Evolutionary conservation across 2,113 vertebrate genomes (phyloP), one percentile per base, ranked within the genome.

Genomic region (Heterochromis multidens): DNA sequence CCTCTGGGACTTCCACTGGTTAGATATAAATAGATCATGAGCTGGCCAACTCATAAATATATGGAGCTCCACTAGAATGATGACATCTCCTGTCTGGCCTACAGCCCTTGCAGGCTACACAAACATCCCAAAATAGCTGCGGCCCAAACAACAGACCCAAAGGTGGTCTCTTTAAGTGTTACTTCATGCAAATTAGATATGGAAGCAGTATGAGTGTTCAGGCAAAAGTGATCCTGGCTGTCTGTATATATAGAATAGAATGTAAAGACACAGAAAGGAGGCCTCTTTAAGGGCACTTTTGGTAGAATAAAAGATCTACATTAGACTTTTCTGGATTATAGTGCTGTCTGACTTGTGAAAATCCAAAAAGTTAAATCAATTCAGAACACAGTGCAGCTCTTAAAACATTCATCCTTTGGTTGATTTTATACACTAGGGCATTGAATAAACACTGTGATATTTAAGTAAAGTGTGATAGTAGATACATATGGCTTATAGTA

Each of bases 11-110:
- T 85, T 92, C 91, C 81, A 80, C 83, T 92, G 87, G 87, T 91
- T 87, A 17, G 89, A 89, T 95, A 95, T 95, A 93, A 95, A 95
- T 95, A 95, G 94, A 94, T 92, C 84, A 89, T 89, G 86, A 93
- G 92, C 90, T 80, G 90, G 90, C 91, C 86, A 84, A 79, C 94
- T 93, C 93, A 94, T 94, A 94, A 95, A 95, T 93, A 93, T 93
- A 85, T 83, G 89, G 87, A 81, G 88, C 94, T 90, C 84, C 80
- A 81, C 89, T 60, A 84, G 88, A 93, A 94, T 91, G 88, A 93
- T 94, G 92, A 94, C 92, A 94, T 94, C 88, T 92, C 83, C 59
- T 92, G 93, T 94, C 94, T 94, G 87, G 89, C 90, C 91, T 88
- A 65, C 88, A 89, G 79, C 88, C 81, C 63, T 84, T 4, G 12